Base-by-base conservation (phyloP, 2,888 invertebrate genomes). In the Tiliacea aurago region DNA sequence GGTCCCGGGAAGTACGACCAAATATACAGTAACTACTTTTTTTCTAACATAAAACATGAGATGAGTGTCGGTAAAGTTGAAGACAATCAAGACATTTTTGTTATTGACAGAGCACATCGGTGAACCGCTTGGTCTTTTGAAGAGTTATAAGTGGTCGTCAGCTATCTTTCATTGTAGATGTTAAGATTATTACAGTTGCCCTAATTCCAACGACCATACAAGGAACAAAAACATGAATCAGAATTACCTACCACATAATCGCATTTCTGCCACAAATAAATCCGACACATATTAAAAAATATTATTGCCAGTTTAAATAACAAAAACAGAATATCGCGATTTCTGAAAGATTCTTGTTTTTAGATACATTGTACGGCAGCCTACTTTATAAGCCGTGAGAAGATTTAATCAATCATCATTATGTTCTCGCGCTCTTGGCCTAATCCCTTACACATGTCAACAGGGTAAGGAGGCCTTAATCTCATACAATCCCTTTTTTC, bases 371-470 rank as follows among this genome's bases (percentile, higher is more conserved):
- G 10, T 20, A 45, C 7, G 23, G 43, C 11, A 43, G 18, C 4
- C 13, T 20, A 13, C 20, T 47, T 45, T 2, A 5, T 33, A n/a
- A 68, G 37, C 49, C 51, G 45, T 56, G 64, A 55, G 76, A 64
- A 64, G 55, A 68, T 65, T 28, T 45, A 51, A 15, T 37, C 71
- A 64, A 23, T 33, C 33, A 47, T 37, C 66, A 53, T 28, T 55
- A 23, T 79, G 41, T 69, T 47, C 41, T 61, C 28, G 45, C n/a
- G 45, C 37, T 59, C 37, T 51, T 5, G 33, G 2, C 7, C 3
- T 80, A 82, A 83, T 80, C 80, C 80, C 62, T 51, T 28, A 72
- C 80, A 69, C 76, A 63, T 76, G 70, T 55, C 47, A 11, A 61
- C 23, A 49, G 15, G 41, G 43, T 23, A 70, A 51, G 28, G 43